phyloP scores from a whole-genome alignment of 2,113 vertebrate genomes.

The Phyllostomus hastatus region DNA sequence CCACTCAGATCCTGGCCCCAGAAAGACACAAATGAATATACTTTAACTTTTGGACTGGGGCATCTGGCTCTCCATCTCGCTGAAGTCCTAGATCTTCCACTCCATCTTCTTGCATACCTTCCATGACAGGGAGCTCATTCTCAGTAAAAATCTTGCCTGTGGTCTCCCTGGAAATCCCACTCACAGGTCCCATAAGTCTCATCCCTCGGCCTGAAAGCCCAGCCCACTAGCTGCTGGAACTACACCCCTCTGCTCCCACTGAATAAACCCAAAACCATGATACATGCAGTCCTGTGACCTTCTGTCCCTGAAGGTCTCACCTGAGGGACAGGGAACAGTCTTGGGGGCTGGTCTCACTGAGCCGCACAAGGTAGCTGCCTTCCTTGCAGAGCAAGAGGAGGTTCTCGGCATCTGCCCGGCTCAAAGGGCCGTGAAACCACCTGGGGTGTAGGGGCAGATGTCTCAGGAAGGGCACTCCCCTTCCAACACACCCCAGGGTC shows the following conservation, averaged over 20 bases:
- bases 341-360: slow-evolving; percentile 89
- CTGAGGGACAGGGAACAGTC: slow-evolving; percentile 93
- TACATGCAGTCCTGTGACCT: background rate
- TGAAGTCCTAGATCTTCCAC: background rate
- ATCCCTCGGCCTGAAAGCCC: background rate
- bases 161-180: background rate
- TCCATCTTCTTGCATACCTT: background rate
- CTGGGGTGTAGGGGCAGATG: slow-evolving; percentile 64
- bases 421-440: slow-evolving; percentile 95
- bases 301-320: slow-evolving; percentile 64
- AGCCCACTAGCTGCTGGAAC: background rate
- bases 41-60: background rate
- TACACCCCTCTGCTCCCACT: background rate
- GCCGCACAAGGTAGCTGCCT: slow-evolving; percentile 94
- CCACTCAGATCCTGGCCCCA: background rate
- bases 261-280: rapidly evolving
- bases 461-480: background rate
- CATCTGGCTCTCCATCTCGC: background rate
- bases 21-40: background rate
- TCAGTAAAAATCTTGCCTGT: background rate
- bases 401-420: slow-evolving; percentile 88
- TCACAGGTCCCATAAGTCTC: background rate
- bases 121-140: background rate
- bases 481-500: background rate
- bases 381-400: slow-evolving; percentile 93